These are phyloP conservation scores for Shargacucullia verbasci DNA, from an alignment of 2,888 invertebrate genomes.

Conservation along the genomic window DNA sequence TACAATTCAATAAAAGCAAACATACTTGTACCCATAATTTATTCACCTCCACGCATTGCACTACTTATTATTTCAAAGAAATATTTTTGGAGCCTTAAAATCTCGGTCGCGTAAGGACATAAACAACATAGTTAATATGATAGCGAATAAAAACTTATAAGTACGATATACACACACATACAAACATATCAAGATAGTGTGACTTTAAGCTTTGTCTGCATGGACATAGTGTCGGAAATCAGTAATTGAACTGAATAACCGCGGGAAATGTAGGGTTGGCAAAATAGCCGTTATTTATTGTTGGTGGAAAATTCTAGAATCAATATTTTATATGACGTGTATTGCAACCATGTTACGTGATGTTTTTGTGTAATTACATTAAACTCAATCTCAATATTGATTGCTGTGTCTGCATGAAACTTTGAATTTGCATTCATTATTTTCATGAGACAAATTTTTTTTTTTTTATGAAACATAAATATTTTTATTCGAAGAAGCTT, in stretches of 20 bases:
- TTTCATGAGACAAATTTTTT: no score
- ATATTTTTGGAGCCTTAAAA: constrained; percentile 56
- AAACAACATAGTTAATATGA: constrained; percentile 62
- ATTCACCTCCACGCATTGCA: constrained; percentile 28
- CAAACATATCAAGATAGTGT: constrained; percentile 9
- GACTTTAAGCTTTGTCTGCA: constrained; percentile 55
- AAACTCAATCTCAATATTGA: background rate
- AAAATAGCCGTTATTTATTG: constrained; percentile 31
- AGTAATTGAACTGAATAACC: constrained; percentile 39
- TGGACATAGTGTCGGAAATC: constrained; percentile 51
- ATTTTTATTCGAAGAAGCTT: no score
- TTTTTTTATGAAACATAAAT: no score
- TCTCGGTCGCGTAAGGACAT: constrained; percentile 71
- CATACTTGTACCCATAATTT: constrained; percentile 25
- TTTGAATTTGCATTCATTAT: no score
- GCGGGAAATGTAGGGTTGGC: constrained; percentile 50
- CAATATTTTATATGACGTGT: background rate
- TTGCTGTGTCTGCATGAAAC: no score
- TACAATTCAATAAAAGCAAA: constrained; percentile 24
- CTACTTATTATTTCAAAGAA: constrained; percentile 57
- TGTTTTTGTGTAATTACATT: background rate
- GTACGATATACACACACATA: constrained; percentile 37
- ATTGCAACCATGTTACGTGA: background rate
- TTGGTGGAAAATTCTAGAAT: constrained; percentile 32
- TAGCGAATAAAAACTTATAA: constrained; percentile 50